Evolutionary conservation across 92 coral and sea anemone species (phyloP), one percentile per base, ranked within the genome.

Genomic region (Palythoa grandis): DNA sequence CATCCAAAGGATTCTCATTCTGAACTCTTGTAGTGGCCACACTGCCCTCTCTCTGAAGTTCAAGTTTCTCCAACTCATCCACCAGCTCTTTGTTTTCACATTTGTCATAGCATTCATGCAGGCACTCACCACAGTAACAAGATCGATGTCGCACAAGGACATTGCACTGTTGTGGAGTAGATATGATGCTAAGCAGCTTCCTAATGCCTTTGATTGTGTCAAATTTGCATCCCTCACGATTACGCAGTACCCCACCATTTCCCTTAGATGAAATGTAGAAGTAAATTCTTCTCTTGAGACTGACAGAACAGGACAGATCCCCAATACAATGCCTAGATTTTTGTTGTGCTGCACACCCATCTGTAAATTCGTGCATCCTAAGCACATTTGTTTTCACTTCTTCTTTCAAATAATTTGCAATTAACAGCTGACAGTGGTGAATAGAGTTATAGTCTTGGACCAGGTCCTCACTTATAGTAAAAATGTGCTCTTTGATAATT

Each of bases 241-340:
- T 86, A 23, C 72, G 72, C n/a, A 8, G 77, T 22, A 88, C 74
- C 5, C 38, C 48, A 58, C 74, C 88, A 57, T 73, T 47, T 11
- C 90, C 90, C 40, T 88, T 71, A 40, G 85, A 58, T 88, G 86
- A 88, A 77, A 88, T 86, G 58, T 88, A 88, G 70, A 19, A 88
- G 19, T 82, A 88, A 48, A 88, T 56, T 52, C 77, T 76, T n/a
- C 85, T 84, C 80, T 88, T 74, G 70, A 88, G 80, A 83, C 91
- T 84, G 14, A 84, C 86, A 40, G 47, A 50, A 72, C 43, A 17
- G 76, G 76, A 72, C 11, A 72, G 19, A 38, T 72, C 76, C 48
- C 76, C 76, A 39, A 38, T 72, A 23, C 76, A 72, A 23, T 72
- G 76, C 76, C 76, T 72, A 0, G 76, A 72, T 52, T 72, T 40